Evolutionary conservation across 2,113 vertebrate species (phyloP).

Genomic region (Megaceryle torquata): DNA sequence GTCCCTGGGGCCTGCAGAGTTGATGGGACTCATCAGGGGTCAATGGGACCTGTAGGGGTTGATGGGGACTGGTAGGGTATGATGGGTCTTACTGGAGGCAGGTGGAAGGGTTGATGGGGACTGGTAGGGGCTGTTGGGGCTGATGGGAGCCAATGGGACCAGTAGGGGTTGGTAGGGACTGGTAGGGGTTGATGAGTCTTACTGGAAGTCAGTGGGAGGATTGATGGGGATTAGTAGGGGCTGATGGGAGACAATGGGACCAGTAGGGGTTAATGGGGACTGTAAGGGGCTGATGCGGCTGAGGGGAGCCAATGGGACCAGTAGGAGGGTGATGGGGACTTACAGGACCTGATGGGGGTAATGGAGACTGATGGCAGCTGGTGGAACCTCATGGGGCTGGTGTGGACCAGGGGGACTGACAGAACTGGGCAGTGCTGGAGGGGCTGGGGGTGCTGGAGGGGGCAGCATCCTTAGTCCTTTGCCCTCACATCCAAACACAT

Average conservation of each 20-base stretch:
- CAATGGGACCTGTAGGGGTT: rapidly evolving
- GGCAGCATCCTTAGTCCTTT: background rate
- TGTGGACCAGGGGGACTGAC: background rate
- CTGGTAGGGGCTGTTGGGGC: background rate
- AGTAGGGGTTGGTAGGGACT: no score
- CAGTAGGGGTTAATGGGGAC: no score
- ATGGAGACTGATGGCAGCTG: no score
- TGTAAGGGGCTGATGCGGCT: background rate
- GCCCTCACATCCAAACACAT: rapidly evolving
- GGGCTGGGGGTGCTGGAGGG: background rate
- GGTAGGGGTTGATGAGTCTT: background rate
- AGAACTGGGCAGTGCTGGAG: background rate
- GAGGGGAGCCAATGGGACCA: background rate
- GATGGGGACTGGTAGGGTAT: background rate
- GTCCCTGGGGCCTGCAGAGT: rapidly evolving
- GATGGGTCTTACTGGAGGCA: background rate
- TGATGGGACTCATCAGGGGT: no score
- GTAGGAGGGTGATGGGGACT: no score
- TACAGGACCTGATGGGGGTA: background rate
- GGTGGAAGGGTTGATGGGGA: background rate
- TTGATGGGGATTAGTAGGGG: no score
- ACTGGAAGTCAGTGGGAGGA: background rate
- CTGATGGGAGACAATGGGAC: background rate
- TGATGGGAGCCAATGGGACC: background rate
- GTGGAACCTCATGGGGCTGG: background rate